Evolutionary conservation across 2,113 vertebrate species (phyloP), one percentile per base, ranked within the genome.

Genomic region (Opisthocomus hoazin): DNA sequence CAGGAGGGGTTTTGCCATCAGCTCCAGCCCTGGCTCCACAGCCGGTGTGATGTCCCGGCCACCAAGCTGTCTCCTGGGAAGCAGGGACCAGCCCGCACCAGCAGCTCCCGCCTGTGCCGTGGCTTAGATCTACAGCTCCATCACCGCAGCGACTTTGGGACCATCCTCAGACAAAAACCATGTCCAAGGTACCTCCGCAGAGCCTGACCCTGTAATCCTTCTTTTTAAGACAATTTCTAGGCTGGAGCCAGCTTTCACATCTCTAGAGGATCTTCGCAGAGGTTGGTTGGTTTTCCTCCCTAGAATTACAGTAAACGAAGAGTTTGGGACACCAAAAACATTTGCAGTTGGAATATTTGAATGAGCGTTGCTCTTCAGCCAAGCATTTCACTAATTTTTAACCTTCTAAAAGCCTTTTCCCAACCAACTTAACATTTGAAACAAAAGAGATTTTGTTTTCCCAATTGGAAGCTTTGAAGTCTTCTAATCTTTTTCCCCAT

Each of bases 81-180:
- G 20, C 5, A 15, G 50, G 45, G 26, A 41, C 21, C 56, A 70
- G 39, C 37, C 76, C 50, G 34, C 56, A 24, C 12, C 90, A 46
- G 24, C 14, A 63, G 3, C 9, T 66, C 66, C 41, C 1, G 3
- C 50, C 22, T 0, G 0, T 23, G 32, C 22, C 54, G 13, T 2
- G 4, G 29, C 50, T 41, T 18, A 6, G 7, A 34, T 6, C 60
- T 17, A 0, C 45, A 29, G 30, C 45, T 60, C 91, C 77, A 50
- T 7, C 66, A 2, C 36, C 2, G 0, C 37, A 8, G n/a, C 1
- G 3, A 12, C 6, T 58, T 37, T 43, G 58, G 43, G 29, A 18
- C 9, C 57, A 56, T 14, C 58, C 32, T 50, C 12, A 39, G 9
- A 4, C 13, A 30, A 58, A 58, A 87, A 58, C 0, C 19, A 63